Evolutionary conservation across 2,888 invertebrate species (phyloP).

Genomic region (Troilus luridus): DNA sequence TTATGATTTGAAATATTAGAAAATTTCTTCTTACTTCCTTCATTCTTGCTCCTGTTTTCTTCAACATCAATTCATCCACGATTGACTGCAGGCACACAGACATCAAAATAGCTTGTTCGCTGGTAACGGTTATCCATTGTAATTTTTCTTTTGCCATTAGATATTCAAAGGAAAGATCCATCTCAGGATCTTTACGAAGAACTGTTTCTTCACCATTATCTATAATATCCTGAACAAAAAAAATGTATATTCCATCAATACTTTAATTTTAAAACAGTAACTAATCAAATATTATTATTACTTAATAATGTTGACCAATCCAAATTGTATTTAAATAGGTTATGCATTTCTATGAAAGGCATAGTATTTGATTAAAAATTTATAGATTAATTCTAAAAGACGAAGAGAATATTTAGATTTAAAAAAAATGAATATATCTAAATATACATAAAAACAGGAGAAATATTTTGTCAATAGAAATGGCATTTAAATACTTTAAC

Average conservation of each 20-base stretch:
- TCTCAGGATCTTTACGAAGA: conserved; percentile 69
- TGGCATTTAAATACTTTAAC: neutral
- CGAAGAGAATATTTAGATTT: neutral
- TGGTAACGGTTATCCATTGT: conserved; percentile 93
- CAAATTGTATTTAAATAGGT: neutral
- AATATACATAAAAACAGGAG: neutral
- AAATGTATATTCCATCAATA: neutral
- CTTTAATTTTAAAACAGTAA: neutral
- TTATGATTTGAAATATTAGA: conserved; percentile 21
- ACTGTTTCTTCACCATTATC: conserved; percentile 64
- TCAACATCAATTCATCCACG: conserved; percentile 91
- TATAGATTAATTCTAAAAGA: too few relatives aligned
- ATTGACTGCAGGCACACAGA: conserved; percentile 94
- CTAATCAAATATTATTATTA: neutral
- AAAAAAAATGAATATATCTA: neutral
- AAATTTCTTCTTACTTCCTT: conserved; percentile 67
- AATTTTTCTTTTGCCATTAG: conserved; percentile 91
- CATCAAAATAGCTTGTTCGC: conserved; percentile 94
- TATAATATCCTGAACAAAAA: conserved; percentile 60
- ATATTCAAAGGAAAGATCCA: conserved; percentile 95
- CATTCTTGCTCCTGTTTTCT: conserved; percentile 76
- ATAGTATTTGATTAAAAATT: neutral
- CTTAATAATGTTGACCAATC: neutral
- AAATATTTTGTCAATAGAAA: neutral
- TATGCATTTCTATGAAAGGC: neutral